A percentile compares a stretch with the other conserved stretches of the same genome.
Evolutionary conservation across 2,113 vertebrate genomes (phyloP).

Genomic region (Paraplagusia blochii): DNA sequence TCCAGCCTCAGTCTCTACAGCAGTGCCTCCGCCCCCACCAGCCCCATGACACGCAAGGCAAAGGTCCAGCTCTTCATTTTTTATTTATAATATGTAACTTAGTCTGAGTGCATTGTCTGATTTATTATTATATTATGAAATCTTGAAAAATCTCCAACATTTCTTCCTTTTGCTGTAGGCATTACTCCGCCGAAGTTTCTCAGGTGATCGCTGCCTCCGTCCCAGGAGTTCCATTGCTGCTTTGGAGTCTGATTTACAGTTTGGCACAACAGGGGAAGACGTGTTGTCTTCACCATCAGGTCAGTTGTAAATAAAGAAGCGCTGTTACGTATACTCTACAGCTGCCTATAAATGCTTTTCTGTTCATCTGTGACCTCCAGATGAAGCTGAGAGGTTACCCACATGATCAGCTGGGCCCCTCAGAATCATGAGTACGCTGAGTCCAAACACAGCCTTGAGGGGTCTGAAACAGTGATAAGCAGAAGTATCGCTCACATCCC

Average conservation of each 20-base stretch:
- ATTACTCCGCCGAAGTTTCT: slow-evolving; percentile 81
- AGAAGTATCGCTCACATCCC: slow-evolving; percentile 13
- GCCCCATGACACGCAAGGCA: slow-evolving; percentile 85
- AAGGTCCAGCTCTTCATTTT: not conserved
- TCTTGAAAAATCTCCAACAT: too few relatives aligned
- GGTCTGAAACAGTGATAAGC: slow-evolving; percentile 30
- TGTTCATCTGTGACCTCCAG: slow-evolving; percentile 45
- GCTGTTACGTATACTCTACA: not conserved
- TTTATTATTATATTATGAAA: too few relatives aligned
- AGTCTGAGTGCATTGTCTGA: too few relatives aligned
- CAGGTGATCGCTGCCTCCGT: slow-evolving; percentile 82
- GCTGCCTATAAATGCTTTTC: not conserved
- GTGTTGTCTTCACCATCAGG: slow-evolving; percentile 70
- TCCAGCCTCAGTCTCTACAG: slow-evolving; percentile 89
- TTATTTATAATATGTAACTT: too few relatives aligned
- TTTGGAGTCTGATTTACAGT: slow-evolving; percentile 74
- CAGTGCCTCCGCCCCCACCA: slow-evolving; percentile 87
- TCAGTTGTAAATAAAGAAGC: slow-evolving; percentile 28
- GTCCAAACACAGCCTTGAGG: slow-evolving; percentile 42
- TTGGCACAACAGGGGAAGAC: slow-evolving; percentile 64
- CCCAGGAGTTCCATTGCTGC: slow-evolving; percentile 79
- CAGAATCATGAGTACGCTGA: slow-evolving; percentile 30
- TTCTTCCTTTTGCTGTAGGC: slow-evolving; percentile 63
- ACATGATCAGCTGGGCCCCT: slow-evolving; percentile 62
- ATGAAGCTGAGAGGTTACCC: slow-evolving; percentile 70